These are phyloP conservation scores for Saxidomus purpurata DNA, from an alignment of 1,140 invertebrate genomes.

Conservation along the genomic window DNA sequence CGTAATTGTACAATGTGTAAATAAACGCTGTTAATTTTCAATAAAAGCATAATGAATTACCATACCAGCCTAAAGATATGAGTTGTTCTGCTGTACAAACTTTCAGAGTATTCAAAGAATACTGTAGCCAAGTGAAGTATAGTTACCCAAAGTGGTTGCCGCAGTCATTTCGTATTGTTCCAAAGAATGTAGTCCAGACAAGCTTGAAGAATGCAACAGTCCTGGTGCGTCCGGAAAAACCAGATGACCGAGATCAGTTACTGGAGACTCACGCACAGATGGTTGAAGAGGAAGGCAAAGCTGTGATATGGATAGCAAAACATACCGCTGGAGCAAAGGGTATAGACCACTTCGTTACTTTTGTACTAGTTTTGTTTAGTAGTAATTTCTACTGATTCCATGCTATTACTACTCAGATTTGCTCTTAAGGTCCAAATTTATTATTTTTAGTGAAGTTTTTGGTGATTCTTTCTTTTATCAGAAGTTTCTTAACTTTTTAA, in stretches of 20 bases:
- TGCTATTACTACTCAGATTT: no score
- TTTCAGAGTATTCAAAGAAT: constrained; percentile 76
- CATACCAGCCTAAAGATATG: no score
- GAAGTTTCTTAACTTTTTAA: no score
- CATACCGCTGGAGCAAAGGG: constrained; percentile 78
- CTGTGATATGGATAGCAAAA: constrained; percentile 78
- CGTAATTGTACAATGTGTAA: no score
- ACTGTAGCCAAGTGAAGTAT: constrained; percentile 67
- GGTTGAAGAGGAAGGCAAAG: constrained; percentile 53
- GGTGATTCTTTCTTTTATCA: no score
- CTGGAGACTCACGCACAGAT: constrained; percentile 46
- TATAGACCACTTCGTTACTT: constrained; percentile 9
- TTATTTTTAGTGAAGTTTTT: no score
- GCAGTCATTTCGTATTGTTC: constrained; percentile 72
- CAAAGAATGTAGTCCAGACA: constrained; percentile 65
- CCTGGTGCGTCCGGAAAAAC: constrained; percentile 52
- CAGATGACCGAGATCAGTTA: constrained; percentile 77
- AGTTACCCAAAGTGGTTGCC: constrained; percentile 75
- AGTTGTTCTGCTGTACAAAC: no score
- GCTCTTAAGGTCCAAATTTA: no score
- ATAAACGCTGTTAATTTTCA: no score
- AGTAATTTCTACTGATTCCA: no score
- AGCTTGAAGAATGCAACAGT: constrained; percentile 43
- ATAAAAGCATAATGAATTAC: no score
- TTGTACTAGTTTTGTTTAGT: no score